Evolutionary conservation across 2,797 vertebrate genomes (phyloP).

Genomic region (Bradypodion ventrale): DNA sequence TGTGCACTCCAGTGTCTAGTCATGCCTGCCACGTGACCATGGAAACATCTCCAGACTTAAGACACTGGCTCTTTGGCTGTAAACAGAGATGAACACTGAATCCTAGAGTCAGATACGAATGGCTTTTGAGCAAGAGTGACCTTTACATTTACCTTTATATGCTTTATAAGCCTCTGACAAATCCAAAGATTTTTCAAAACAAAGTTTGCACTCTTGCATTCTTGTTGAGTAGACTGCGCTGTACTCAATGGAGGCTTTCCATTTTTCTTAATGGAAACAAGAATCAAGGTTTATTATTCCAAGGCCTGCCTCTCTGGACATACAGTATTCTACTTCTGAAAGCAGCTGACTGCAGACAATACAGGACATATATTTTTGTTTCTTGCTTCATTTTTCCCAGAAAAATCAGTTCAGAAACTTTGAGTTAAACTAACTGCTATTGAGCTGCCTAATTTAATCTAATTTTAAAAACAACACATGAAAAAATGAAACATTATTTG

Average conservation of each 20-base stretch:
- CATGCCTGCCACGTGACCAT: no score
- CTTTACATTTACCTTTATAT: no score
- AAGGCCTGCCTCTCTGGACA: background rate
- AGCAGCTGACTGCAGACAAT: background rate
- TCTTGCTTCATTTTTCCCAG: slow-evolving; percentile 16
- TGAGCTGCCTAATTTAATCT: slow-evolving; percentile 39
- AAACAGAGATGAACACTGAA: no score
- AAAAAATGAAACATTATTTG: slow-evolving; percentile 1
- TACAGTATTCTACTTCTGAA: background rate
- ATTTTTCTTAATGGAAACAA: slow-evolving; percentile 22
- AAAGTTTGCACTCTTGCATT: background rate
- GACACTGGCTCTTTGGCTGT: no score
- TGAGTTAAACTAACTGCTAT: slow-evolving; percentile 27
- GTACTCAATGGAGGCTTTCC: slow-evolving; percentile 35
- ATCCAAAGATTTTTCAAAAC: background rate
- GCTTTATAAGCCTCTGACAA: background rate
- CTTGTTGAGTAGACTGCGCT: slow-evolving; percentile 35
- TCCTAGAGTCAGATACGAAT: no score
- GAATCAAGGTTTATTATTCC: slow-evolving; percentile 15
- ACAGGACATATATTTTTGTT: slow-evolving; percentile 10
- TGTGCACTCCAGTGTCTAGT: no score
- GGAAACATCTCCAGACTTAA: no score
- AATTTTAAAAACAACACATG: slow-evolving; percentile 26
- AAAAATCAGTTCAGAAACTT: background rate
- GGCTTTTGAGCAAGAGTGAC: no score